Evolutionary conservation across 2,888 invertebrate species (phyloP).

Genomic region (Trypoxylon attenuatum): DNA sequence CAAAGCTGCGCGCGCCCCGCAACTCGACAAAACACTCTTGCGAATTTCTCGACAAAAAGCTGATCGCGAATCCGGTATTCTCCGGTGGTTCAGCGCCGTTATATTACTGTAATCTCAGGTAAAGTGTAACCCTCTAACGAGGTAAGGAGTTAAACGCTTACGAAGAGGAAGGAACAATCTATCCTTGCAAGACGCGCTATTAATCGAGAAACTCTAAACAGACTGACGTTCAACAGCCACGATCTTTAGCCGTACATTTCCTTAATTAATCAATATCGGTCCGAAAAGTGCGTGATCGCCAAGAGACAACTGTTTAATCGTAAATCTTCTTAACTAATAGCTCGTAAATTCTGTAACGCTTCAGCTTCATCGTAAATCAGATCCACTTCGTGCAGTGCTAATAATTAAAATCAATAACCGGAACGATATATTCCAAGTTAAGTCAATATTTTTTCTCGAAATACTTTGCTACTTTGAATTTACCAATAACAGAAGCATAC

Average conservation of each 20-base stretch:
- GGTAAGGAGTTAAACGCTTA: background rate
- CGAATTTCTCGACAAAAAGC: background rate
- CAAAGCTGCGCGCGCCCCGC: background rate
- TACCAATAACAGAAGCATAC: no score
- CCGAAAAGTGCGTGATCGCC: constrained; percentile 3
- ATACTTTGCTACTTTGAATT: no score
- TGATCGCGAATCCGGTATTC: background rate
- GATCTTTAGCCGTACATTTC: constrained; percentile 12
- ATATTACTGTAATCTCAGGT: background rate
- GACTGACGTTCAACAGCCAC: constrained; percentile 1
- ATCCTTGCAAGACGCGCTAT: background rate
- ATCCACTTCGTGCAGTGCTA: constrained; percentile 42
- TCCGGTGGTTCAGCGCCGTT: background rate
- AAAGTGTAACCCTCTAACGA: background rate
- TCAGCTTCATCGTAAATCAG: constrained; percentile 46
- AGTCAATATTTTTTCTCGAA: no score
- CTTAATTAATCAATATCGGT: constrained; percentile 45
- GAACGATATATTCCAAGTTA: constrained; percentile 27
- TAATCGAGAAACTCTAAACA: constrained; percentile 6
- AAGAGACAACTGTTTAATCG: constrained; percentile 31
- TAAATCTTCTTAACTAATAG: constrained; percentile 49
- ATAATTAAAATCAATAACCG: constrained; percentile 52
- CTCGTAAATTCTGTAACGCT: constrained; percentile 46
- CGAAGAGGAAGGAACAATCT: background rate
- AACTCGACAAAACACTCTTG: background rate